Evolutionary conservation across 1,140 invertebrate species (phyloP), one percentile per base, ranked within the genome.

Genomic region (Physella acuta): DNA sequence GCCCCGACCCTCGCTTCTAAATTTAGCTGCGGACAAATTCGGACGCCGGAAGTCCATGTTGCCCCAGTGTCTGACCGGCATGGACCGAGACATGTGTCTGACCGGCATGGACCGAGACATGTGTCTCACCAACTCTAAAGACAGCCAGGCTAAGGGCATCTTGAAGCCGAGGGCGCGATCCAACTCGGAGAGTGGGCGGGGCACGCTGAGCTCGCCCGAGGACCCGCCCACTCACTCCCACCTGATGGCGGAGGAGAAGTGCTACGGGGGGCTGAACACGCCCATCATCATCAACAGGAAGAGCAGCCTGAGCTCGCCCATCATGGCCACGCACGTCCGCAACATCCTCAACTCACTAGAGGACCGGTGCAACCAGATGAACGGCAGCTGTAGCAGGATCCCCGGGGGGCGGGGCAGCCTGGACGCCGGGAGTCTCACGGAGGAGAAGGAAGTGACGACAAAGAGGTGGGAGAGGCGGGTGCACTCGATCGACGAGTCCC

Each of bases 1-100:
- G 28, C 73, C 73, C 20, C 62, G 73, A n/a, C 71, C 73, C 5
- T 71, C 73, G 17, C 58, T 75, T 3, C 26, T 52, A 62, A 55
- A 67, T 39, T 36, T 68, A 59, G 36, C 37, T 16, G 36, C 53
- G 16, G 39, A 70, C 24, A 56, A 59, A 26, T 34, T 62, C 8
- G 58, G 52, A 31, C 28, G 71, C n/a, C 39, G 58, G 20, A 62
- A 49, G 49, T 58, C 71, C 49, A 72, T 72, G 56, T 56, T 66
- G 36, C 64, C 39, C 24, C 64, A 68, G 28, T 30, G 44, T 26
- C 49, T 56, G 4, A 24, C 58, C 2, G 34, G 28, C 58, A 34
- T 53, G 17, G 37, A 53, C 53, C n/a, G 30, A 14, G 53, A 68
- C 26, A n/a, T 59, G 2, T 24, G 44, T 0, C 20, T 20, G 8